phyloP scores from a whole-genome alignment of 2,797 vertebrate genomes.

The Thaleichthys pacificus region DNA sequence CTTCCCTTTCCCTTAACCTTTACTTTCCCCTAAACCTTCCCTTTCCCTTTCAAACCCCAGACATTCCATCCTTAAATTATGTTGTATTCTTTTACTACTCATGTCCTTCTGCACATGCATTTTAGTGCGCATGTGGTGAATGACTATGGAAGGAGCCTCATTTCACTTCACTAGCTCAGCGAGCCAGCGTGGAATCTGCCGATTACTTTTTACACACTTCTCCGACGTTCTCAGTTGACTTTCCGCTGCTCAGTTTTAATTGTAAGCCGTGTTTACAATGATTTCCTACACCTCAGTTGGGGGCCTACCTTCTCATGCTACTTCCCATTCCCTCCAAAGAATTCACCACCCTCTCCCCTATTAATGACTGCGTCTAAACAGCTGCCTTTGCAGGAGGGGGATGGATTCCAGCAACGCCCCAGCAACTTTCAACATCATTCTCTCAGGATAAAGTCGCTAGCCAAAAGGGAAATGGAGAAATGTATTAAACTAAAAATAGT shows the following conservation, averaged over 20 bases:
- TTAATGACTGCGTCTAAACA: slow-evolving; percentile 64
- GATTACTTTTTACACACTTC: slow-evolving; percentile 2
- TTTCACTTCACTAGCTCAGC: slow-evolving; percentile 51
- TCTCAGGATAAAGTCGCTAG: slow-evolving; percentile 46
- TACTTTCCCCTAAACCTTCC: too few relatives aligned
- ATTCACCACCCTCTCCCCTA: slow-evolving; percentile 47
- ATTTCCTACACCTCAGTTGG: slow-evolving; percentile 21
- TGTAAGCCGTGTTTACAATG: slow-evolving; percentile 31
- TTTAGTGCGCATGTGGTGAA: neutral
- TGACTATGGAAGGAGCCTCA: slow-evolving; percentile 45
- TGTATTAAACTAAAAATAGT: slow-evolving; percentile 50
- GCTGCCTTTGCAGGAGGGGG: slow-evolving; percentile 56
- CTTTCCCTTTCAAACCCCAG: too few relatives aligned
- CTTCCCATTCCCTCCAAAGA: slow-evolving; percentile 31
- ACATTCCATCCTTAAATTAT: too few relatives aligned
- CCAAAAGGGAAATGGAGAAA: slow-evolving; percentile 56
- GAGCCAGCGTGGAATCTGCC: slow-evolving; percentile 10
- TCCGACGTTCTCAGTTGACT: neutral
- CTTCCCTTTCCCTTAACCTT: too few relatives aligned
- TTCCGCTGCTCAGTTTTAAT: slow-evolving; percentile 12
- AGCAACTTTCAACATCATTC: slow-evolving; percentile 47
- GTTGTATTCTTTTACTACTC: too few relatives aligned
- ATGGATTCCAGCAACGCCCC: slow-evolving; percentile 54
- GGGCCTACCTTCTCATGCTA: slow-evolving; percentile 39
- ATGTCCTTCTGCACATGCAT: too few relatives aligned